Conservation (phyloP, 2,797 vertebrate species). For the Antennarius maculatus region DNA sequence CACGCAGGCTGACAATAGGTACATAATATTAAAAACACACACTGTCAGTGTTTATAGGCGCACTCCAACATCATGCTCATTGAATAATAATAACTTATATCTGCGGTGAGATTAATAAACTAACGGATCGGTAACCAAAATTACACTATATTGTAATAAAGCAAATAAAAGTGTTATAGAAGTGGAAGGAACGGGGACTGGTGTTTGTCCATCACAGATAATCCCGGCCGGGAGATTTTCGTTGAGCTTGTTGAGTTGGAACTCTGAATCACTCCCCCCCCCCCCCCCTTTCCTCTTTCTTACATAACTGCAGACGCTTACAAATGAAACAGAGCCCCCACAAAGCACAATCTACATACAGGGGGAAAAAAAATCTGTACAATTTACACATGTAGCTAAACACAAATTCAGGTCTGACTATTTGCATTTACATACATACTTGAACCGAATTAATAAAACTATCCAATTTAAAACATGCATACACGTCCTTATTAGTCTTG, state of each 20-base stretch:
- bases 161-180: neutral
- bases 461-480: neutral
- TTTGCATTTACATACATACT: fast-evolving
- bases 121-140: fast-evolving
- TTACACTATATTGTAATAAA: neutral
- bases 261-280: conserved; percentile 64
- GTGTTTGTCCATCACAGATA: conserved; percentile 24
- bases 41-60: neutral
- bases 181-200: neutral
- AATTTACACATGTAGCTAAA: neutral
- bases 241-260: conserved; percentile 50
- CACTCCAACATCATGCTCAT: neutral
- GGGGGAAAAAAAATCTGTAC: neutral
- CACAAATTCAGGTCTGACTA: neutral
- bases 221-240: conserved; percentile 33
- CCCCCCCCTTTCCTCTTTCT: conserved; percentile 56
- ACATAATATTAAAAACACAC: conserved; percentile 4
- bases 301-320: conserved; percentile 77
- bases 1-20: conserved; percentile 29
- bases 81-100: neutral
- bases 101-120: neutral
- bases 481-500: neutral
- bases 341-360: neutral
- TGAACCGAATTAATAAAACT: neutral
- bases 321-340: conserved; percentile 50